Evolutionary conservation across 1,140 invertebrate species (phyloP), one percentile per base, ranked within the genome.

Genomic region (Ostrea denselamellosa): DNA sequence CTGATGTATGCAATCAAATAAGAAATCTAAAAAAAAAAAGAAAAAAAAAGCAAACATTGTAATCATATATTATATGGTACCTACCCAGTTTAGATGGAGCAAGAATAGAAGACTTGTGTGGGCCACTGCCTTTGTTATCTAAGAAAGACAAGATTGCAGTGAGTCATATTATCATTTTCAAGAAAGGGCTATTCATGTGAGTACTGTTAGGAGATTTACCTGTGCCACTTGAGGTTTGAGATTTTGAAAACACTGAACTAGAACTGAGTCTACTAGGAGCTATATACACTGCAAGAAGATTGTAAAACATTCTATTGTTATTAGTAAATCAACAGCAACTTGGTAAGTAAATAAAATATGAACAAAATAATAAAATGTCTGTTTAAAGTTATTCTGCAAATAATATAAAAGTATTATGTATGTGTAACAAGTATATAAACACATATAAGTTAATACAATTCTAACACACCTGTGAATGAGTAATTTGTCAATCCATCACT

Each of bases 191-290:
- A 22, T 22, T 5, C 25, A 81, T 51, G 44, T 34, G 25, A 81
- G 25, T 28, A 28, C 22, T 10, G 19, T 22, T 83, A 19, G n/a
- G 17, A 8, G 53, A 83, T 53, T 83, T 83, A 54, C 44, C 82
- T 83, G 82, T 83, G 44, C n/a, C 44, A 52, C 82, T 53, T 54
- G 82, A 83, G 82, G 52, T 83, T 52, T 83, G 82, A 52, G 53
- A 83, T 52, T 83, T 53, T 83, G 82, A 54, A 83, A 54, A 83
- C 25, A 77, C 68, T 28, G 68, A 77, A 83, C 68, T 83, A 62
- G 89, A 83, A 89, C 88, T 84, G 28, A 92, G 86, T 85, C 90
- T 87, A 86, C 91, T 90, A 10, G 91, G 91, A 54, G 91, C 90
- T 52, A 92, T 88, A 88, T 91, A 89, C 77, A 90, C 91, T 92